These are phyloP conservation scores for Cheilosia impressa DNA, from an alignment of 2,888 invertebrate genomes.

Conservation along the genomic window DNA sequence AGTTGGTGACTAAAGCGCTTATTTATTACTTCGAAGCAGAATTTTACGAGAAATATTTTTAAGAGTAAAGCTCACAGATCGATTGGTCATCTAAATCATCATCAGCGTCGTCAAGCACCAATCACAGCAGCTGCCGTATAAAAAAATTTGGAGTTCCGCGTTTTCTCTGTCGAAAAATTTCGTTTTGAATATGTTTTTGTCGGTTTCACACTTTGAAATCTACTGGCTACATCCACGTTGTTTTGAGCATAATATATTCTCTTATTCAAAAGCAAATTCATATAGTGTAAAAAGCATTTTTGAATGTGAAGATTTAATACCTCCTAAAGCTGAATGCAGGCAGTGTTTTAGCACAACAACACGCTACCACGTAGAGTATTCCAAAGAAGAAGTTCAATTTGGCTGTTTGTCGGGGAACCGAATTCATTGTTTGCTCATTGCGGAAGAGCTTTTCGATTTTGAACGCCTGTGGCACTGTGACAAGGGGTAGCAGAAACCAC, in stretches of 20 bases:
- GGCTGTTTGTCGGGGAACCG: constrained; percentile 94
- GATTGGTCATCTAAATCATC: constrained; percentile 51
- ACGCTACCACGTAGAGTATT: constrained; percentile 93
- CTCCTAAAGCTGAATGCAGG: constrained; percentile 83
- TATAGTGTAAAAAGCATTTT: constrained; percentile 48
- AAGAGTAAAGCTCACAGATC: constrained; percentile 68
- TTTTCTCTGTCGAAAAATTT: constrained; percentile 13
- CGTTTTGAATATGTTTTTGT: constrained; percentile 64
- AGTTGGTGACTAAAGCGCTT: constrained; percentile 67
- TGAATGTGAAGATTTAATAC: constrained; percentile 76
- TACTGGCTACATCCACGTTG: constrained; percentile 38
- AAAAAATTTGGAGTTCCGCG: constrained; percentile 18
- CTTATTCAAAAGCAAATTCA: constrained; percentile 66
- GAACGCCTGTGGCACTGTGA: constrained; percentile 95
- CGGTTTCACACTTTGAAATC: constrained; percentile 41
- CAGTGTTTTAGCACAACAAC: constrained; percentile 88
- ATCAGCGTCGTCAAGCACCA: constrained; percentile 37
- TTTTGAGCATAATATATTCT: constrained; percentile 66
- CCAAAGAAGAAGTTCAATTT: constrained; percentile 96
- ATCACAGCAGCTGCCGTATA: constrained; percentile 70
- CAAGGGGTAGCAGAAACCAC: constrained; percentile 94
- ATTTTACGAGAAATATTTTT: constrained; percentile 58
- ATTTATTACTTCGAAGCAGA: constrained; percentile 66
- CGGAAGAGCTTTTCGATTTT: constrained; percentile 95
- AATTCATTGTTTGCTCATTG: constrained; percentile 89